Conservation (phyloP, 2,797 vertebrate genomes). For the Danio tinwini region DNA sequence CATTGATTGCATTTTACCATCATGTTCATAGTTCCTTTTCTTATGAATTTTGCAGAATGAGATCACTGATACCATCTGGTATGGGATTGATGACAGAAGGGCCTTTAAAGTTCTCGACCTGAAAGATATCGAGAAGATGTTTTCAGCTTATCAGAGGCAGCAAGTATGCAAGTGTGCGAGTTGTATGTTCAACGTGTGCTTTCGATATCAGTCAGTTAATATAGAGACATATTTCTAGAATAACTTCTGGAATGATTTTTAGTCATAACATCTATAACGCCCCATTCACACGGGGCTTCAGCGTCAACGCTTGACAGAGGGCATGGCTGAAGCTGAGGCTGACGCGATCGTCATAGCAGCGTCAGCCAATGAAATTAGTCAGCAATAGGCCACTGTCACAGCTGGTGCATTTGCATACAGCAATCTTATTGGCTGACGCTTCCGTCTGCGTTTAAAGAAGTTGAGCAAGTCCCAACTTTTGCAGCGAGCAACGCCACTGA, state of each 20-base stretch:
- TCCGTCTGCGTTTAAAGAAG: too few relatives aligned
- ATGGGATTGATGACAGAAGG: slow-evolving; percentile 91
- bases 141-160: slow-evolving; percentile 97
- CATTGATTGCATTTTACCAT: too few relatives aligned
- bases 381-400: too few relatives aligned
- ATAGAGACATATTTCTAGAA: not conserved
- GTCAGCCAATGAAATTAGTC: too few relatives aligned
- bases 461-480: too few relatives aligned
- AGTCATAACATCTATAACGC: not conserved
- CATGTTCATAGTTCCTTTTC: not conserved
- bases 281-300: too few relatives aligned
- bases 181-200: not conserved
- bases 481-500: too few relatives aligned
- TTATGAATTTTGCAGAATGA: slow-evolving; percentile 80
- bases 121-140: slow-evolving; percentile 98
- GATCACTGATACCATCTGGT: slow-evolving; percentile 94
- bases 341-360: too few relatives aligned
- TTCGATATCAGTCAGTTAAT: not conserved
- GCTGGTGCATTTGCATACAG: too few relatives aligned
- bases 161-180: slow-evolving; percentile 81
- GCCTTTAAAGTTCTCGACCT: slow-evolving; percentile 93
- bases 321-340: too few relatives aligned
- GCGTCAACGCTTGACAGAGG: too few relatives aligned
- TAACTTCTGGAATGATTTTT: not conserved
- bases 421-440: too few relatives aligned